Conservation (phyloP, 2,888 invertebrate species). For the Argynnis bischoffii region DNA sequence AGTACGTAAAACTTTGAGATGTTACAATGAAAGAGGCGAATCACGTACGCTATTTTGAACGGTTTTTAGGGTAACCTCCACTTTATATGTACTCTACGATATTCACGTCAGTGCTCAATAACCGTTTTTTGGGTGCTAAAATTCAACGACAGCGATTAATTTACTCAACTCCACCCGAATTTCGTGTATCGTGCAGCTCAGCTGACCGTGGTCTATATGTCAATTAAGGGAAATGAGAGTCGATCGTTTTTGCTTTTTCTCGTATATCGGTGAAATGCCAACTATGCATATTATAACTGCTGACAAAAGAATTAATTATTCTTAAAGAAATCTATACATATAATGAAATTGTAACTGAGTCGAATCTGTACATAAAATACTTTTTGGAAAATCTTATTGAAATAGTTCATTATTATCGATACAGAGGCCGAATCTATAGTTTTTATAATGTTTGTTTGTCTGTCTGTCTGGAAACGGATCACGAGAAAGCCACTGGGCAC, state of each 20-base stretch:
- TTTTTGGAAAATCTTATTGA: too few relatives aligned
- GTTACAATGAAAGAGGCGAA: neutral
- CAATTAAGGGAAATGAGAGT: conserved; percentile 31
- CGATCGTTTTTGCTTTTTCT: conserved; percentile 23
- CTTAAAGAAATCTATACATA: too few relatives aligned
- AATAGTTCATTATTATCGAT: too few relatives aligned
- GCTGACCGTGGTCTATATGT: conserved; percentile 29
- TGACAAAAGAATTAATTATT: neutral
- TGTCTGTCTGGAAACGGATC: too few relatives aligned
- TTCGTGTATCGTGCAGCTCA: conserved; percentile 28
- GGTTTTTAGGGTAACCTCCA: conserved; percentile 15
- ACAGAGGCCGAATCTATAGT: too few relatives aligned
- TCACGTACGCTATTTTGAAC: conserved; percentile 11
- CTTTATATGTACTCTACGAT: conserved; percentile 22
- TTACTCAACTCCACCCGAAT: conserved; percentile 21
- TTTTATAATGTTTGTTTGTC: too few relatives aligned
- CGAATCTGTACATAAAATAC: too few relatives aligned
- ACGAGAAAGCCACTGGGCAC: too few relatives aligned
- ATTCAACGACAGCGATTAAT: conserved; percentile 30
- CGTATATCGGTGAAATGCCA: conserved; percentile 20
- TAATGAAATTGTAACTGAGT: too few relatives aligned
- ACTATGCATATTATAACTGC: neutral
- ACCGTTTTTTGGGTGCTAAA: conserved; percentile 35
- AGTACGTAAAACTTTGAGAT: neutral
- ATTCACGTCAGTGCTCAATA: conserved; percentile 27